Evolutionary conservation across 2,797 vertebrate genomes (phyloP).

Genomic region (Pseudocheirus occidentalis): DNA sequence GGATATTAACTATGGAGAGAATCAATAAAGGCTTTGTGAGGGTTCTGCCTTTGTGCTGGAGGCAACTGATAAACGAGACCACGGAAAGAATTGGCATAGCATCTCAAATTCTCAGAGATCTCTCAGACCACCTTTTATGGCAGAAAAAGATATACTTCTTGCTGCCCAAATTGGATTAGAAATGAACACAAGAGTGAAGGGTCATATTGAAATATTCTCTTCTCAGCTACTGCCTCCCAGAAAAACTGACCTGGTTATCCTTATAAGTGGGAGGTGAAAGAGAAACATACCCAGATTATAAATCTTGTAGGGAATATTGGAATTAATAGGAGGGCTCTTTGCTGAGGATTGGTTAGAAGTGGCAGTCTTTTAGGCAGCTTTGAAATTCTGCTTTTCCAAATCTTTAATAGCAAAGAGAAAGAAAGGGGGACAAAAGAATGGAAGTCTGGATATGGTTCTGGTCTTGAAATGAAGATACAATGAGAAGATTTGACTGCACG

Average conservation of each 20-base stretch:
- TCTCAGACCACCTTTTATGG: neutral
- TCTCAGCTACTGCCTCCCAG: neutral
- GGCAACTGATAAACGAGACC: neutral
- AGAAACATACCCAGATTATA: neutral
- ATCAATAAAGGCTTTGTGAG: too few relatives aligned
- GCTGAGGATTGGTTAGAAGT: too few relatives aligned
- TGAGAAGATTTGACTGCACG: neutral
- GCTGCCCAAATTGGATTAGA: neutral
- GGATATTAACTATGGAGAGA: neutral
- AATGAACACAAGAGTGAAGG: neutral
- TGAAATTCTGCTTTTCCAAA: too few relatives aligned
- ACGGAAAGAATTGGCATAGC: neutral
- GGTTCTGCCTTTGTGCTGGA: neutral
- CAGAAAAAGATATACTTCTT: neutral
- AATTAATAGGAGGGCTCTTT: neutral
- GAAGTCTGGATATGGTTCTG: neutral
- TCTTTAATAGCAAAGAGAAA: neutral
- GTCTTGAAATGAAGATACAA: neutral
- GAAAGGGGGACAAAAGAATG: neutral
- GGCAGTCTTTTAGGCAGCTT: too few relatives aligned
- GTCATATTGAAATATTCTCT: neutral
- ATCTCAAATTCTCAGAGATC: neutral
- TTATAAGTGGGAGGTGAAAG: neutral
- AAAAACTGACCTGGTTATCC: neutral
- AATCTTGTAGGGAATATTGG: neutral